Conservation (phyloP, 2,888 invertebrate genomes). For the Ephialtes manifestator region DNA sequence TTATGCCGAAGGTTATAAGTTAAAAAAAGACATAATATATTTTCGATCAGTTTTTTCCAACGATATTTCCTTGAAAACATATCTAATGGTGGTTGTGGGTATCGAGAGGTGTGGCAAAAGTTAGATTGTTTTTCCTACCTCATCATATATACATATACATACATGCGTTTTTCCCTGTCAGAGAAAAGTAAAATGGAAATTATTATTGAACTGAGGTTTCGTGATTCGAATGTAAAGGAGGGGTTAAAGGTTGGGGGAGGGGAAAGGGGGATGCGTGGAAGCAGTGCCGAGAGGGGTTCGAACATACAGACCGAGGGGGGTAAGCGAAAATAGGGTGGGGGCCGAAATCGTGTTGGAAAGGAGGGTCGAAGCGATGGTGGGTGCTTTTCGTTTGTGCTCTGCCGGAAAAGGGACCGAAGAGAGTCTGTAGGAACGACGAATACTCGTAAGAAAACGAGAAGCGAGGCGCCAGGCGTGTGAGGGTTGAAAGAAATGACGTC, state of each 20-base stretch:
- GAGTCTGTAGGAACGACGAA: conserved; percentile 34
- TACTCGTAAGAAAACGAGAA: conserved; percentile 23
- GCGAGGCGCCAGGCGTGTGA: conserved; percentile 6
- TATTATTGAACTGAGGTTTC: conserved; percentile 53
- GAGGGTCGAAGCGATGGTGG: conserved; percentile 28
- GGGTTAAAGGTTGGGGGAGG: conserved; percentile 21
- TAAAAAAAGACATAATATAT: background rate
- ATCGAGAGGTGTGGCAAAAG: conserved; percentile 11
- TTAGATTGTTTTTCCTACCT: conserved; percentile 28
- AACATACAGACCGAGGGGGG: conserved; percentile 45
- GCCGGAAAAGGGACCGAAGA: conserved; percentile 22
- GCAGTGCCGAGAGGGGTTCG: conserved; percentile 29
- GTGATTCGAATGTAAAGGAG: conserved; percentile 52
- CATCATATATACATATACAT: background rate
- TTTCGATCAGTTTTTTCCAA: too few relatives aligned
- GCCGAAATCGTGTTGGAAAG: conserved; percentile 51
- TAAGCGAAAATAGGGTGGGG: conserved; percentile 34
- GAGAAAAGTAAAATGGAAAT: conserved; percentile 52
- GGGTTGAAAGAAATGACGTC: conserved; percentile 56
- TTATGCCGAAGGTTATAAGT: background rate
- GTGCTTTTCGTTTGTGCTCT: conserved; percentile 11
- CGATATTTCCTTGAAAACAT: background rate
- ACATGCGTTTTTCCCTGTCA: background rate
- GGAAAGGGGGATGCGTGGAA: conserved; percentile 3
- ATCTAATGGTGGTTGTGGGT: background rate